Base-by-base conservation (phyloP, 2,888 invertebrate genomes). In the Hirtodrosophila histrioides region DNA sequence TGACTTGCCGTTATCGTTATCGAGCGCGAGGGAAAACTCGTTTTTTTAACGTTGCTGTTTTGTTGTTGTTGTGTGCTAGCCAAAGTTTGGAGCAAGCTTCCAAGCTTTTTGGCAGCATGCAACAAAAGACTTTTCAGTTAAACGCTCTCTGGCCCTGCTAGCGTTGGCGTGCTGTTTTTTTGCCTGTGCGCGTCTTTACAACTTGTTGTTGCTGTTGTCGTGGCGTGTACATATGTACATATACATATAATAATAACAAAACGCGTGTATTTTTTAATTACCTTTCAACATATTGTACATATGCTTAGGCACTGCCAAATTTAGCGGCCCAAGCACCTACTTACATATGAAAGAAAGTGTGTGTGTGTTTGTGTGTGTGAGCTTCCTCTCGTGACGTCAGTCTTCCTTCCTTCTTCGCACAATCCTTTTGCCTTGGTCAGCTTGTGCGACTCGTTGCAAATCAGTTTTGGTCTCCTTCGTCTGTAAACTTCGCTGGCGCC, bases 121-220 rank as follows among this genome's bases (percentile, higher is more conserved):
- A 75, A 69, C 75, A 75, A 65, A 75, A 58, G 50, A 62, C 53
- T 79, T 75, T 79, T 80, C 50, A 80, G 77, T 76, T 72, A 72
- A 61, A 80, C 60, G 57, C 81, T 81, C 63, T 80, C 78, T 53
- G 60, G 69, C 78, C 40, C 61, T 64, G 68, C 54, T 71, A 37
- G 41, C 45, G 78, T 73, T 77, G 43, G 78, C 40, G 50, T 55
- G 49, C 43, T 49, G 49, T 48, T 4, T 69, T 69, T 53, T 49
- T 50, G 23, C 17, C 39, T 60, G 60, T 65, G 49, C 57, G 41
- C 50, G 53, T 57, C 35, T 80, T 35, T 56, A 27, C 55, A 76
- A 64, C 68, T 76, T 76, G 78, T 67, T 63, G 51, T 58, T 55
- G 29, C 46, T 64, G 51, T 71, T 56, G 44, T 66, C 56, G 75